Conservation (phyloP, 2,797 vertebrate genomes). For the Leuciscus waleckii region DNA sequence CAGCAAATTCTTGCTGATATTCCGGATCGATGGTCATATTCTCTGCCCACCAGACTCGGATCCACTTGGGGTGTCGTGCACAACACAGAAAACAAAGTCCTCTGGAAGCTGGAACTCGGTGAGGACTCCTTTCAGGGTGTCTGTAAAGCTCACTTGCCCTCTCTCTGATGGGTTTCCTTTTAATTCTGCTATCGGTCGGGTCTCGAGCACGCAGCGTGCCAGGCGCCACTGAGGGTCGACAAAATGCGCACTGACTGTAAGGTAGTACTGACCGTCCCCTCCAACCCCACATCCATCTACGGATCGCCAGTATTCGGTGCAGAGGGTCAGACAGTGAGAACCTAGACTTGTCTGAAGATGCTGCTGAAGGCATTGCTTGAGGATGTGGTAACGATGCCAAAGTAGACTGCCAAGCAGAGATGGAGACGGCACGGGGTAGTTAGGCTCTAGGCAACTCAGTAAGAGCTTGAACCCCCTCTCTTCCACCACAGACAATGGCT, state of each 20-base stretch:
- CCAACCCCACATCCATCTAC: constrained; percentile 64
- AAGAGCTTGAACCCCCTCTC: constrained; percentile 75
- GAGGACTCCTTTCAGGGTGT: constrained; percentile 64
- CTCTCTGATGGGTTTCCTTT: constrained; percentile 33
- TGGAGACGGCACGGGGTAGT: constrained; percentile 64
- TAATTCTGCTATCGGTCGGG: constrained; percentile 56
- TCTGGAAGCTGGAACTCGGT: constrained; percentile 67
- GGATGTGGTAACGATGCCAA: constrained; percentile 67
- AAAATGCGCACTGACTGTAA: constrained; percentile 67
- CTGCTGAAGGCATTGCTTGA: constrained; percentile 70
- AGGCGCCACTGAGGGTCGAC: constrained; percentile 73
- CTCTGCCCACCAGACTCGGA: constrained; percentile 37
- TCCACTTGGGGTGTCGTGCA: constrained; percentile 64
- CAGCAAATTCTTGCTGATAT: constrained; percentile 54
- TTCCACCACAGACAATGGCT: constrained; percentile 72
- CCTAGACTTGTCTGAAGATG: constrained; percentile 65
- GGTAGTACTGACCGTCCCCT: constrained; percentile 62
- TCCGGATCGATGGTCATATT: constrained; percentile 50
- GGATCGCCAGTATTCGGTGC: constrained; percentile 69
- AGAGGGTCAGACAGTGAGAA: constrained; percentile 65
- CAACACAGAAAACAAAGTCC: constrained; percentile 67
- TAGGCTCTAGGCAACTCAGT: constrained; percentile 72
- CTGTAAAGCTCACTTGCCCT: constrained; percentile 48
- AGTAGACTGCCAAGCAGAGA: constrained; percentile 67
- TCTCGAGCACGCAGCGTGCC: constrained; percentile 70